These are phyloP conservation scores for Macrotus californicus DNA, from an alignment of 2,113 vertebrate genomes.

Conservation along the genomic window DNA sequence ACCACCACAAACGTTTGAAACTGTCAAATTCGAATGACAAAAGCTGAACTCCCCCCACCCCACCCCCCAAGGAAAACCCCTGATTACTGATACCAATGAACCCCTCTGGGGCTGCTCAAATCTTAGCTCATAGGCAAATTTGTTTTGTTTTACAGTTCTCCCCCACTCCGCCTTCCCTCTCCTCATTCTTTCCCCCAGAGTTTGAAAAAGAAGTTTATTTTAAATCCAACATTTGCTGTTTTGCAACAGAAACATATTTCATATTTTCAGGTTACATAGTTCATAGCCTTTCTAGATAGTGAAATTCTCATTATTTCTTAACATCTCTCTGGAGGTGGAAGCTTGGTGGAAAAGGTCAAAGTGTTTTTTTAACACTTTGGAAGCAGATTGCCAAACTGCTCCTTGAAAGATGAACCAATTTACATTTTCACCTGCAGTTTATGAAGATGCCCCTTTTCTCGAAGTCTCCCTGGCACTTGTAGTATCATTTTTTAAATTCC, in stretches of 20 bases:
- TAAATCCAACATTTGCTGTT: neutral
- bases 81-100: neutral
- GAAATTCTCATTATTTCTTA: neutral
- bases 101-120: neutral
- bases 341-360: neutral
- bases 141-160: neutral
- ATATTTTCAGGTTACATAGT: neutral
- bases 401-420: neutral
- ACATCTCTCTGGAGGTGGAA: neutral
- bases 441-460: neutral
- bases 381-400: neutral
- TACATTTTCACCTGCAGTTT: neutral
- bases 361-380: neutral
- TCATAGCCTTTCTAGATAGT: neutral
- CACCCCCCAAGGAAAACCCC: neutral
- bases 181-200: neutral
- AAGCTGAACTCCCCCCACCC: neutral
- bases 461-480: neutral
- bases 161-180: no score
- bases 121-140: neutral
- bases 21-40: conserved; percentile 46
- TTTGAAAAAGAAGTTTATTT: neutral
- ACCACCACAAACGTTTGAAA: neutral
- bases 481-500: neutral
- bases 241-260: neutral